phyloP scores from a whole-genome alignment of 2,797 vertebrate species.

The Petrocephalus schoutedeni region DNA sequence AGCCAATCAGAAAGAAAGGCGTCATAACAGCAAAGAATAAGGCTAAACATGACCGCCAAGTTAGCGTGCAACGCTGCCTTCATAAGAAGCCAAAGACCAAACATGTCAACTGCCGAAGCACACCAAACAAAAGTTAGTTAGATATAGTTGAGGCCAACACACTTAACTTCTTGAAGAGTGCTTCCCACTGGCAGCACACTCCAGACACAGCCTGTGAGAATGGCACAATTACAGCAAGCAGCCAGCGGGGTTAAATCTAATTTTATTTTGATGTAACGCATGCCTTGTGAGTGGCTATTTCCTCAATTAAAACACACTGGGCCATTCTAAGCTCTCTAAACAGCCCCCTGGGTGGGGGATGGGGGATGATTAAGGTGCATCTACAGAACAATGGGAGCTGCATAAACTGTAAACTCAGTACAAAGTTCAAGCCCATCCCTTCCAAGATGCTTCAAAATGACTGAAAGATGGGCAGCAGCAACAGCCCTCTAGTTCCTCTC shows the following conservation, averaged over 20 bases:
- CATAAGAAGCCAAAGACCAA: neutral
- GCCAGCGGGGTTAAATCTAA: conserved; percentile 44
- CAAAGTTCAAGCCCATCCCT: neutral
- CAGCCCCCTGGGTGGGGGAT: neutral
- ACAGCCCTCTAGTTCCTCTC: neutral
- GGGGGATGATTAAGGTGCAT: neutral
- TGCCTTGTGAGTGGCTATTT: conserved; percentile 8
- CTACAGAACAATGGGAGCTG: neutral
- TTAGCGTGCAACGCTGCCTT: neutral
- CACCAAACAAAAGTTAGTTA: neutral
- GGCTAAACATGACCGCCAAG: neutral
- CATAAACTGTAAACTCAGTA: neutral
- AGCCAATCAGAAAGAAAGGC: neutral
- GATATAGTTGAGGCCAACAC: neutral
- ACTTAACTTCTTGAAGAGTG: neutral
- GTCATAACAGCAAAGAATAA: neutral
- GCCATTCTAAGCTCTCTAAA: neutral
- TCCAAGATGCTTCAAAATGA: neutral
- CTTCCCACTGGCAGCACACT: conserved; percentile 39
- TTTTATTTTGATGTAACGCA: conserved; percentile 18
- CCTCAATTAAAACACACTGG: conserved; percentile 10
- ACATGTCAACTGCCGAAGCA: neutral
- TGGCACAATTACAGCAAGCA: conserved; percentile 64
- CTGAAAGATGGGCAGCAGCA: no score
- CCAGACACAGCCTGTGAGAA: conserved; percentile 48